Evolutionary conservation across 2,797 vertebrate genomes (phyloP).

Genomic region (Tiaroga cobitis): DNA sequence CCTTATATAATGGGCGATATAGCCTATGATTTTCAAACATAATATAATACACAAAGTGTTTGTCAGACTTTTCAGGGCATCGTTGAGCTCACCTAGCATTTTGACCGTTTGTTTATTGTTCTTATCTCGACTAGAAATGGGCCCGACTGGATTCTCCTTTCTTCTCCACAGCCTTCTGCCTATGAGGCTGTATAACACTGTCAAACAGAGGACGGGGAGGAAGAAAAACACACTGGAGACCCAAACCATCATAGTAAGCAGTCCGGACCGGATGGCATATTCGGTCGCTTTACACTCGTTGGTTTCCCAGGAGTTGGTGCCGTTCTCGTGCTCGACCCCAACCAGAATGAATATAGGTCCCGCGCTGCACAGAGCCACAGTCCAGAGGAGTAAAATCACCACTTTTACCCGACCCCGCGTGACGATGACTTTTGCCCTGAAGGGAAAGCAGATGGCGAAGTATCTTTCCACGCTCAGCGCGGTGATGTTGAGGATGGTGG

Average conservation of each 20-base stretch:
- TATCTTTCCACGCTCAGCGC: slow-evolving; percentile 97
- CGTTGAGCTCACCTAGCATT: slow-evolving; percentile 88
- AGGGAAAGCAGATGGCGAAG: slow-evolving; percentile 94
- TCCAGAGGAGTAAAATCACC: slow-evolving; percentile 91
- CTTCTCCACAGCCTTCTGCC: slow-evolving; percentile 93
- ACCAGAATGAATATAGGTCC: slow-evolving; percentile 94
- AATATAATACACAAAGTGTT: background rate
- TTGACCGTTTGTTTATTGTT: slow-evolving; percentile 96
- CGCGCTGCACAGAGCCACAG: slow-evolving; percentile 88
- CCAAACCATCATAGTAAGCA: slow-evolving; percentile 97
- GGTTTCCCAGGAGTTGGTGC: slow-evolving; percentile 82
- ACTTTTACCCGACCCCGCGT: slow-evolving; percentile 91
- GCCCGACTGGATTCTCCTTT: slow-evolving; percentile 82
- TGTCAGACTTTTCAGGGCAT: background rate
- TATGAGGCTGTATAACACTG: slow-evolving; percentile 96
- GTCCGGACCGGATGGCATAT: slow-evolving; percentile 91
- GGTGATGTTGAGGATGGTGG: slow-evolving; percentile 96
- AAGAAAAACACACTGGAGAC: slow-evolving; percentile 96
- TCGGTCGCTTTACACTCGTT: slow-evolving; percentile 93
- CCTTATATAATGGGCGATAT: background rate
- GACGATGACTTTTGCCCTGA: slow-evolving; percentile 92
- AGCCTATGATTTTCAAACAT: background rate
- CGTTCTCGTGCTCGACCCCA: slow-evolving; percentile 89
- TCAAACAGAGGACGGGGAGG: slow-evolving; percentile 94
- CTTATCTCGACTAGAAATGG: slow-evolving; percentile 85